Base-by-base conservation (phyloP, 2,888 invertebrate species). In the Sesamia inferens region DNA sequence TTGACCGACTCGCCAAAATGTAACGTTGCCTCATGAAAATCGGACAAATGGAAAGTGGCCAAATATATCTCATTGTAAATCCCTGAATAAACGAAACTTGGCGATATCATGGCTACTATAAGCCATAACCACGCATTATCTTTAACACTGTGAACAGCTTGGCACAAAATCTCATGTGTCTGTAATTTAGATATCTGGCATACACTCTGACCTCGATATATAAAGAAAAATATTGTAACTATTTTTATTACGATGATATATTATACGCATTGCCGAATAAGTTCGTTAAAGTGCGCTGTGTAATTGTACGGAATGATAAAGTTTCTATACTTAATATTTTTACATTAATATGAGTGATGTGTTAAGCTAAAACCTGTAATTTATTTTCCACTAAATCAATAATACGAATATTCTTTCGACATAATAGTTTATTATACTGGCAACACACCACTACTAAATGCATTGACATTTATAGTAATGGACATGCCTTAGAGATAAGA, bases 11-110 rank as follows among this genome's bases (percentile, higher is more conserved):
- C 67, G 70, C 80, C 69, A 76, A 74, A 65, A 80, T 83, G 73
- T 75, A 79, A 66, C 62, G 68, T n/a, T 58, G 75, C 65, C 54
- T 62, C 72, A 61, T 42, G 51, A 51, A 77, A 76, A 77, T 39
- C 51, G 39, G 72, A 61, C 71, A 81, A 82, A 89, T 92, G 91
- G 91, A 91, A 88, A 90, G 86, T 88, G 83, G 91, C 91, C 92
- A 92, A 92, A 75, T 88, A 83, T 80, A 78, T 80, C 80, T 74
- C 74, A 72, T 79, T 83, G 74, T 87, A 84, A 84, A 85, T 85
- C 79, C 75, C 83, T 81, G 79, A 78, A 85, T 80, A 83, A 83
- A 82, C 68, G 65, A 82, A 78, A 85, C 70, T 82, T 86, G 85
- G 84, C 82, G 63, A 83, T 79, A 78, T 71, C 77, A 83, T 79